Percentiles rank a stretch among this genome's conserved stretches.
These are phyloP conservation scores for Calameuta filiformis DNA, from an alignment of 2,888 invertebrate genomes.

Conservation along the genomic window DNA sequence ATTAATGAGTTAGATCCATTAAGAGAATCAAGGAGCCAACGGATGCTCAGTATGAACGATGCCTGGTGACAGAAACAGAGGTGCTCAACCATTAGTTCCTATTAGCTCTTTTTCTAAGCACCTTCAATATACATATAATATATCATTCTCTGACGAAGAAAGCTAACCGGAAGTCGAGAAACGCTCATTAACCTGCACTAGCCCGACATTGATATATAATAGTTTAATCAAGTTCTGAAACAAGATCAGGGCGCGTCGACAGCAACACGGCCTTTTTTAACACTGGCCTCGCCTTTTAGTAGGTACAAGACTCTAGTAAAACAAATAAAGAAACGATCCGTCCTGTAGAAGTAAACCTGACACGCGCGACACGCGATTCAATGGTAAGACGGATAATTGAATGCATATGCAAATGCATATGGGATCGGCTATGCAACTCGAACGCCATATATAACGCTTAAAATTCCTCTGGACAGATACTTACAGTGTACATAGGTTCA, in stretches of 20 bases:
- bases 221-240: not conserved
- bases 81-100: not conserved
- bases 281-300: not conserved
- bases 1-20: not conserved
- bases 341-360: not conserved
- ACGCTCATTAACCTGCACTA: not conserved
- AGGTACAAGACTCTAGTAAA: not conserved
- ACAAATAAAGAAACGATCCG: not conserved
- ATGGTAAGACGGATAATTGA: slow-evolving; percentile 34
- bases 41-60: not conserved
- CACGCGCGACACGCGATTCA: not conserved
- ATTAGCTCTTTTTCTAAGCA: not conserved
- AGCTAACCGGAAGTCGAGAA: not conserved
- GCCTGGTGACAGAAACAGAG: not conserved
- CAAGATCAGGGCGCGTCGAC: not conserved
- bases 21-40: not conserved
- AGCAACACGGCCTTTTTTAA: not conserved
- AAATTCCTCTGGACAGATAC: not conserved
- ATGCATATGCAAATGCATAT: slow-evolving; percentile 45
- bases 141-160: not conserved
- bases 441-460: slow-evolving; percentile 1
- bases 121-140: not conserved
- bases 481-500: not conserved
- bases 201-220: not conserved
- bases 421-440: slow-evolving; percentile 34